Conservation (phyloP, 2,797 vertebrate species). For the Adelosebastes latens region DNA sequence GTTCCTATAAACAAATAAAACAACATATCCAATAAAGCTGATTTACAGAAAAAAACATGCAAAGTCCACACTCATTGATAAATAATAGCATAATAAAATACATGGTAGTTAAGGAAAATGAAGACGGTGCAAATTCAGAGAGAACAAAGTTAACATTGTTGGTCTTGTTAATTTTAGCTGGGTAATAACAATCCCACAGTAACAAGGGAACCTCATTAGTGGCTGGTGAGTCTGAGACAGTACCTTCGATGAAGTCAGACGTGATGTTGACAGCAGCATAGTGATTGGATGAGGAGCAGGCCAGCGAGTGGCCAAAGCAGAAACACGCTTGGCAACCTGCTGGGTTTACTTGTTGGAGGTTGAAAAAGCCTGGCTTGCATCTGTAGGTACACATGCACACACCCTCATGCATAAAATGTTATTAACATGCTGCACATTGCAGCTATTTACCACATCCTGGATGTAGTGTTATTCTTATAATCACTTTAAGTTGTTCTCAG, state of each 20-base stretch:
- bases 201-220: slow-evolving; percentile 1
- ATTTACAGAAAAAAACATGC: neutral
- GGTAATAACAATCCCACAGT: neutral
- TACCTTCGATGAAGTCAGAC: slow-evolving; percentile 89
- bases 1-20: neutral
- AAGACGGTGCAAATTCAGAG: neutral
- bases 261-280: slow-evolving; percentile 77
- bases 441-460: slow-evolving; percentile 31
- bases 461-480: slow-evolving; percentile 24
- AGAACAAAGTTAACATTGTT: slow-evolving; percentile 2
- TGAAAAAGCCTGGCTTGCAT: slow-evolving; percentile 91
- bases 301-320: slow-evolving; percentile 91
- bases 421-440: slow-evolving; percentile 31
- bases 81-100: neutral
- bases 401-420: slow-evolving; percentile 14
- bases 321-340: slow-evolving; percentile 90
- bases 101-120: neutral
- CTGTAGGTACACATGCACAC: slow-evolving; percentile 75
- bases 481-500: slow-evolving; percentile 28
- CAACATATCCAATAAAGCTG: neutral
- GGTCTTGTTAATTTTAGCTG: slow-evolving; percentile 3
- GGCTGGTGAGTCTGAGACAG: neutral
- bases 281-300: slow-evolving; percentile 78
- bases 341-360: slow-evolving; percentile 84
- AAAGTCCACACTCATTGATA: neutral